Conservation (phyloP, 1,140 invertebrate genomes). For the Thalassaphorura encarpata region DNA sequence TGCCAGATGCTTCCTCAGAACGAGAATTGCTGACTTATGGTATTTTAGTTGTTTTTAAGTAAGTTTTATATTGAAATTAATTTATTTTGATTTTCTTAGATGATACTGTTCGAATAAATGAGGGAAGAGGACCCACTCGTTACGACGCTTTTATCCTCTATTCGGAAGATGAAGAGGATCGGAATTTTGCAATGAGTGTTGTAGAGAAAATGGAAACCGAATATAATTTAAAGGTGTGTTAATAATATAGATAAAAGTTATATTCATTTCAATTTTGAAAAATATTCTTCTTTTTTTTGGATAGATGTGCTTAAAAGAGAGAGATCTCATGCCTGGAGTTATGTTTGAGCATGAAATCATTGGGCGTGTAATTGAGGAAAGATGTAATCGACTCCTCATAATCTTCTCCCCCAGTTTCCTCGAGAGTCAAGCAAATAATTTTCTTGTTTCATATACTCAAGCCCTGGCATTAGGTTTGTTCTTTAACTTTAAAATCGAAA, state of each 20-base stretch:
- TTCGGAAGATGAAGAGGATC: slow-evolving; percentile 57
- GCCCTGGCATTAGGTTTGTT: slow-evolving; percentile 56
- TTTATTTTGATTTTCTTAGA: slow-evolving; percentile 34
- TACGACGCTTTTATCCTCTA: slow-evolving; percentile 63
- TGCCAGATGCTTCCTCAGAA: slow-evolving; percentile 9
- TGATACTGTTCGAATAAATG: slow-evolving; percentile 44
- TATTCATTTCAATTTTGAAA: not conserved
- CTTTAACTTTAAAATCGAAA: slow-evolving; percentile 1
- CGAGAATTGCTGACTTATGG: slow-evolving; percentile 13
- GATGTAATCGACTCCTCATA: slow-evolving; percentile 59
- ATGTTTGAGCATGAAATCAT: slow-evolving; percentile 57
- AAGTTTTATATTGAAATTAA: not conserved
- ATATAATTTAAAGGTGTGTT: slow-evolving; percentile 49
- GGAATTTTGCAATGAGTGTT: slow-evolving; percentile 49
- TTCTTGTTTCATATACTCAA: slow-evolving; percentile 60
- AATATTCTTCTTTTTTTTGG: slow-evolving; percentile 11
- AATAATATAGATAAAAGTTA: not conserved
- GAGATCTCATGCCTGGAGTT: slow-evolving; percentile 52
- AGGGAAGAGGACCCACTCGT: slow-evolving; percentile 43
- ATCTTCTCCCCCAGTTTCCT: slow-evolving; percentile 61
- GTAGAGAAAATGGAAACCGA: slow-evolving; percentile 50
- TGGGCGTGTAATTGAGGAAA: slow-evolving; percentile 56
- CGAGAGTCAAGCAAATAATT: slow-evolving; percentile 54
- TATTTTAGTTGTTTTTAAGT: slow-evolving; percentile 4
- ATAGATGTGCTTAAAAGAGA: slow-evolving; percentile 55